A percentile compares a stretch with the other conserved stretches of the same genome.
phyloP scores from a whole-genome alignment of 2,797 vertebrate genomes.

The Avahi laniger region DNA sequence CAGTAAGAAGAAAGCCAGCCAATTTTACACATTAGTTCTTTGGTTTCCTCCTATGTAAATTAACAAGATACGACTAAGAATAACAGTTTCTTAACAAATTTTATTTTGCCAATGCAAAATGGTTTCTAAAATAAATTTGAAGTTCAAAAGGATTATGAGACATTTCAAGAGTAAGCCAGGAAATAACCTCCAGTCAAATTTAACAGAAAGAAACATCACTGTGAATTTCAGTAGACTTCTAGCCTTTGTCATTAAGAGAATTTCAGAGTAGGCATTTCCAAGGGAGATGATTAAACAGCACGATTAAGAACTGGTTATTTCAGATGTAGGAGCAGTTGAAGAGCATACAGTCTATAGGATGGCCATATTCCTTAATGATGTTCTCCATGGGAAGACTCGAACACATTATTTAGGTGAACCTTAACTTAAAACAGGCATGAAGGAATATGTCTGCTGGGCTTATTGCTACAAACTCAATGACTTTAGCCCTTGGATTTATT shows the following conservation, averaged over 20 bases:
- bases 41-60: background rate
- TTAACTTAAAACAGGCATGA: background rate
- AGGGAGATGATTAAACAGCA: background rate
- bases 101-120: background rate
- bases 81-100: constrained; percentile 14
- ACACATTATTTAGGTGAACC: background rate
- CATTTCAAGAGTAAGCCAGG: background rate
- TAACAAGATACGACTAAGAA: background rate
- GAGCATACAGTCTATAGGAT: rapidly evolving
- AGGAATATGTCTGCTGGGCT: background rate
- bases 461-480: background rate
- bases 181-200: background rate
- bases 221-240: background rate
- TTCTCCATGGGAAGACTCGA: background rate
- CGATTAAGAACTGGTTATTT: background rate
- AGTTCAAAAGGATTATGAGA: background rate
- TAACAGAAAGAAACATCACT: background rate
- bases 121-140: background rate
- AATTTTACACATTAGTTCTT: background rate
- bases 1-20: background rate
- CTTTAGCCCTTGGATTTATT: background rate
- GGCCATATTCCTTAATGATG: background rate
- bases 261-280: background rate
- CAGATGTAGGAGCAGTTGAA: background rate
- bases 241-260: background rate